Evolutionary conservation across 2,888 invertebrate genomes (phyloP), one percentile per base, ranked within the genome.

Genomic region (Andrena chrysosceles): DNA sequence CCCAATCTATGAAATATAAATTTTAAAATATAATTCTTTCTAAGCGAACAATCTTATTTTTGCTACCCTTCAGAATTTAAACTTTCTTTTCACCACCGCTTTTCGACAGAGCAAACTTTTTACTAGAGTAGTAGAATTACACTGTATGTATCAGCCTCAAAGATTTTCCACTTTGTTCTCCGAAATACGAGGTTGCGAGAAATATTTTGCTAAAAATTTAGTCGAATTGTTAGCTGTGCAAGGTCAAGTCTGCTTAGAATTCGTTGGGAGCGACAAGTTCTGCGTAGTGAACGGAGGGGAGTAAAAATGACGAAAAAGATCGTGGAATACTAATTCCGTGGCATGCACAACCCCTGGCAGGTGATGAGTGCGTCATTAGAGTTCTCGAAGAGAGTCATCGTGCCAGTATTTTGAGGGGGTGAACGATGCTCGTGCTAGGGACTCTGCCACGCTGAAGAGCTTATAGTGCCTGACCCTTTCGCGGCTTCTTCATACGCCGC

Each of bases 331-430:
- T 73, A 77, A 77, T 77, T 73, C 29, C 60, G 52, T 23, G 54
- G 63, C n/a, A 13, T 42, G 26, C 59, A 26, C 52, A 52, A 71
- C 31, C 48, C 23, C 49, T 49, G 23, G 52, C 5, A 54, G 73
- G n/a, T 33, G 62, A 48, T 48, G 83, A 83, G 83, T 81, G 73
- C 81, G 59, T 83, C 83, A 74, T 83, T 83, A 83, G 81, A 73
- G 35, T 77, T 73, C 77, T 83, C 83, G 81, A 83, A 81, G 81
- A 77, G 81, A 33, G 54, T 66, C 81, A 83, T 83, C 70, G 69
- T 68, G 73, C 42, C 52, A 67, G 75, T 70, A 81, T 83, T 83
- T 83, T 56, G 66, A 81, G 72, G 68, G 72, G 64, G 8, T 66
- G 70, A 56, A 73, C 31, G 73, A 52, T 70, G 60, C 56, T 66